Base-by-base conservation (phyloP, 2,888 invertebrate genomes). In the Harpagoxenus sublaevis region DNA sequence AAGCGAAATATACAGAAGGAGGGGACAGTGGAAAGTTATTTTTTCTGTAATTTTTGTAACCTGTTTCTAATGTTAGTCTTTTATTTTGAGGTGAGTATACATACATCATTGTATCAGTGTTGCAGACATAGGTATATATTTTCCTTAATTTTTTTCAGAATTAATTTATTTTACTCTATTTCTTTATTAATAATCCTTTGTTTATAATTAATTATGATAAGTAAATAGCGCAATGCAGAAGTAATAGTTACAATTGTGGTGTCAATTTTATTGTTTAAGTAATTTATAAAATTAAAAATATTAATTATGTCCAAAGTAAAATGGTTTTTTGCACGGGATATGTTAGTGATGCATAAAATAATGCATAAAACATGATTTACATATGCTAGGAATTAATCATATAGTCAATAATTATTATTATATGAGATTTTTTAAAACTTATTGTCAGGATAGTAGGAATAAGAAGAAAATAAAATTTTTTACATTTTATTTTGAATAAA, bases 401-500 rank as follows among this genome's bases (percentile, higher is more conserved):
- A 42, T 28, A 42, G 45, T 45, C 12, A 60, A 77, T 9, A 28
- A 28, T 15, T 12, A 42, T 35, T 23, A 42, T n/a, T 23, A 15
- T n/a, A 35, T n/a, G 35, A n/a, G 4, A 23, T 5, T 71, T 23
- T 55, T 63, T 75, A 8, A 53, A 8, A 53, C 35, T 53, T 0
- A 48, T 23, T 23, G 23, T 23, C 23, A 35, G 23, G 12, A 23
- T 10, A 12, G 0, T 1, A 31, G 31, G 4, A 48, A 18, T 4
- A 35, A n/a, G 12, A 39, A 39, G 0, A 4, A 18, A 79, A 48
- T 48, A 1, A 60, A 71, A 48, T 28, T 60, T 35, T 51, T 39
- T 0, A 71, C 1, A 79, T 60, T 60, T 81, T 60, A 71, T 81
- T 60, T 71, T 4, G 8, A 48, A 31, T 23, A 57, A 60, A 57